These are phyloP conservation scores for Aleiodes testaceus DNA, from an alignment of 2,888 invertebrate genomes.

Conservation along the genomic window DNA sequence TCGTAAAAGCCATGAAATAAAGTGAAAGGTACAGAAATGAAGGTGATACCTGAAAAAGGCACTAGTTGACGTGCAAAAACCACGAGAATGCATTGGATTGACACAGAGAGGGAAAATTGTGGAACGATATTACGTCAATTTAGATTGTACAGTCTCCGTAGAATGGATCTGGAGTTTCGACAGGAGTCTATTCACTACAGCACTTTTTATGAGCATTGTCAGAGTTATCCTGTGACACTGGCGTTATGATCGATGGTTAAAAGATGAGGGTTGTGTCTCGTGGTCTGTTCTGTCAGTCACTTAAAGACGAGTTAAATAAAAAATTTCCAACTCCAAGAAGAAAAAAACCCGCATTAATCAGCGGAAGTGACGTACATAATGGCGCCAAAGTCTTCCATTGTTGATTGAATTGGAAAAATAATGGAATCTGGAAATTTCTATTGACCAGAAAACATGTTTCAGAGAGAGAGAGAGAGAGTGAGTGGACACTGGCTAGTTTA, in stretches of 20 bases:
- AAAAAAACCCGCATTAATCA: constrained; percentile 20
- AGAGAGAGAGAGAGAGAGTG: not conserved
- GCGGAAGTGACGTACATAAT: not conserved
- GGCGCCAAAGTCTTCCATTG: not conserved
- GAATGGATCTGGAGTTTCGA: not conserved
- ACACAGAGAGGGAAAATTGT: not conserved
- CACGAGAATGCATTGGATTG: constrained; percentile 8
- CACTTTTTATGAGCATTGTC: constrained; percentile 10
- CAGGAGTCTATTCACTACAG: constrained; percentile 9
- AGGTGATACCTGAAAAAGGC: constrained; percentile 25
- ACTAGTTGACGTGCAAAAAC: constrained; percentile 30
- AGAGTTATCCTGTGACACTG: not conserved
- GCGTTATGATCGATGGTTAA: constrained; percentile 39
- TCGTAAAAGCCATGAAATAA: constrained; percentile 14
- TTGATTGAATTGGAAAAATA: no score
- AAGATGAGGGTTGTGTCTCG: constrained; percentile 41
- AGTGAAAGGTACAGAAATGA: not conserved
- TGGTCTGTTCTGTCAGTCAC: constrained; percentile 44
- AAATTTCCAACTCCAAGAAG: not conserved
- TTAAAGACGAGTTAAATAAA: constrained; percentile 11
- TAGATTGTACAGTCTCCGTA: not conserved
- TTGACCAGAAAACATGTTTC: no score
- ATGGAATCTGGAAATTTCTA: no score
- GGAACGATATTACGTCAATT: constrained; percentile 16
- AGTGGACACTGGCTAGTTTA: constrained; percentile 6